These are phyloP conservation scores for Odontomachus brunneus DNA, from an alignment of 1,140 invertebrate genomes.

Conservation along the genomic window DNA sequence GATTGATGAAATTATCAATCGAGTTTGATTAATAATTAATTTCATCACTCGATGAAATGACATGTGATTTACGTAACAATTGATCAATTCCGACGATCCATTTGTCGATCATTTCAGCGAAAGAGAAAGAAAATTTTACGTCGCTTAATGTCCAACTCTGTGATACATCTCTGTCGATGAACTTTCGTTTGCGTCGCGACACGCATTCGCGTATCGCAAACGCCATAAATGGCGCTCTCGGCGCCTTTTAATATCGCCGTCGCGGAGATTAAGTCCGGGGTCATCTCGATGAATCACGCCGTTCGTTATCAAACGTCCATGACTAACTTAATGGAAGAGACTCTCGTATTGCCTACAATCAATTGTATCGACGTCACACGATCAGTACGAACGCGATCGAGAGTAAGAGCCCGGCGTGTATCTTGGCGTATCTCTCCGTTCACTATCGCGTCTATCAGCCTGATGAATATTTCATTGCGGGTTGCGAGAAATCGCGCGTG, in stretches of 20 bases:
- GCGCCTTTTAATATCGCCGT: conserved; percentile 36
- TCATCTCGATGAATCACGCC: conserved; percentile 45
- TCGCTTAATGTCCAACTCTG: no score
- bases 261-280: conserved; percentile 43
- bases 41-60: no score
- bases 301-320: conserved; percentile 20
- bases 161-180: conserved; percentile 22
- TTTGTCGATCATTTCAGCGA: no score
- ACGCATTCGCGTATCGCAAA: background rate
- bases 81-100: no score
- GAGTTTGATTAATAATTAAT: no score
- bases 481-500: background rate
- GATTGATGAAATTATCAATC: no score
- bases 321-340: conserved; percentile 6
- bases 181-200: conserved; percentile 33
- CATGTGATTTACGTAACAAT: no score
- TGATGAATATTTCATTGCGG: conserved; percentile 37
- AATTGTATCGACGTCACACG: background rate
- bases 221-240: conserved; percentile 5
- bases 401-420: background rate
- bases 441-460: conserved; percentile 11
- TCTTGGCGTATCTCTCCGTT: background rate
- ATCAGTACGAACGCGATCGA: background rate
- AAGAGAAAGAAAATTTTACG: no score
- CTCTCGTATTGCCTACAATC: background rate